Evolutionary conservation across 2,888 invertebrate genomes (phyloP).

Genomic region (Eretmocerus hayati): DNA sequence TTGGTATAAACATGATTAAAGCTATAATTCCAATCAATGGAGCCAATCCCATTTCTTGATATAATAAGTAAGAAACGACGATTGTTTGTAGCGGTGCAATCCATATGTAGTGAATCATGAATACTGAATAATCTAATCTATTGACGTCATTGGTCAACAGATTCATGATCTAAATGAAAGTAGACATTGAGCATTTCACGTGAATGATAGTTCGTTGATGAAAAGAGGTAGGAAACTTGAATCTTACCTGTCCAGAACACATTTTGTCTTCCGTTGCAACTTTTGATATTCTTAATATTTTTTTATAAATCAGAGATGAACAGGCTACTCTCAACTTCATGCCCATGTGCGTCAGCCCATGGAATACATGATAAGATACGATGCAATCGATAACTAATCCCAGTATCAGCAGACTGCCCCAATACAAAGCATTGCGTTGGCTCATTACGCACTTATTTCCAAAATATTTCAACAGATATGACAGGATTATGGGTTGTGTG

Average conservation of each 20-base stretch:
- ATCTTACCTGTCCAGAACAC: no score
- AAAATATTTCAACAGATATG: neutral
- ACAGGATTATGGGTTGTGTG: neutral
- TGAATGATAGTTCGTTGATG: no score
- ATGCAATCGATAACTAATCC: neutral
- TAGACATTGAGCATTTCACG: no score
- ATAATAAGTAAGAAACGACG: neutral
- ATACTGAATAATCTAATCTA: neutral
- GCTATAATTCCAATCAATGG: neutral
- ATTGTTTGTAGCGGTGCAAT: neutral
- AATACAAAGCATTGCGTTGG: neutral
- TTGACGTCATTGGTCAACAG: neutral
- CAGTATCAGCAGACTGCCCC: neutral
- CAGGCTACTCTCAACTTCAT: neutral
- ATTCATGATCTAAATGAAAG: neutral
- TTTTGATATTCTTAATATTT: neutral
- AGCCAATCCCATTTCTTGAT: neutral
- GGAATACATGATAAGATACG: neutral
- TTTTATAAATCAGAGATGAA: neutral
- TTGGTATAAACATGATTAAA: neutral
- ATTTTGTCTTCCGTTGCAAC: neutral
- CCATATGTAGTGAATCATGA: neutral
- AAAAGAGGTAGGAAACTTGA: no score
- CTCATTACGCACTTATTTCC: neutral
- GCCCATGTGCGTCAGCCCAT: neutral